Evolutionary conservation across 2,888 invertebrate genomes (phyloP).

Genomic region (Eupithecia insigniata): DNA sequence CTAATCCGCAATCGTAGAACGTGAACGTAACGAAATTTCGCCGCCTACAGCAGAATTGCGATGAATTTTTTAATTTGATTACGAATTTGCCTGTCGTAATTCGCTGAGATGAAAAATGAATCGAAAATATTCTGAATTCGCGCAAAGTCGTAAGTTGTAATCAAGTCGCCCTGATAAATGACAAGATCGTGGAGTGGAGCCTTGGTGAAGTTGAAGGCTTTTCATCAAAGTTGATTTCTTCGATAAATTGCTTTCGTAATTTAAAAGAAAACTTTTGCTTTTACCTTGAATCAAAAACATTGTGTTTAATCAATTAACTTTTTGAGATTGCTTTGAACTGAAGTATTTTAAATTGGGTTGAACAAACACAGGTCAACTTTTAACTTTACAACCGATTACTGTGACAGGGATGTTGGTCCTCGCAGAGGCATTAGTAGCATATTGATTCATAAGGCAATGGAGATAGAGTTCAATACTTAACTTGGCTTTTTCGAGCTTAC

Average conservation of each 20-base stretch:
- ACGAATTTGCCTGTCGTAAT: conserved; percentile 54
- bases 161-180: conserved; percentile 27
- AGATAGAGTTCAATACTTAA: background rate
- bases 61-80: conserved; percentile 70
- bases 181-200: conserved; percentile 9
- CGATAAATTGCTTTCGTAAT: conserved; percentile 8
- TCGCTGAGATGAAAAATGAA: conserved; percentile 50
- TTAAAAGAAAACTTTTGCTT: conserved; percentile 2
- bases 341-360: conserved; percentile 1
- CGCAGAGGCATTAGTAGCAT: background rate
- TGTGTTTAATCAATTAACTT: conserved; percentile 1
- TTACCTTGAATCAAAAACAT: conserved; percentile 9
- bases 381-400: background rate
- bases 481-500: background rate
- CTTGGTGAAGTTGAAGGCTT: conserved; percentile 4
- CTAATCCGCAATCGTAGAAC: conserved; percentile 39
- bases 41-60: conserved; percentile 32
- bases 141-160: conserved; percentile 32
- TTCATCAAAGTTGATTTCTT: conserved; percentile 14
- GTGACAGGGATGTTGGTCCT: background rate
- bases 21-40: conserved; percentile 38
- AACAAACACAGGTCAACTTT: background rate
- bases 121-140: conserved; percentile 26
- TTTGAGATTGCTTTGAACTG: background rate
- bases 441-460: background rate